These are phyloP conservation scores for Gila orcuttii DNA, from an alignment of 2,113 vertebrate genomes.

Conservation along the genomic window DNA sequence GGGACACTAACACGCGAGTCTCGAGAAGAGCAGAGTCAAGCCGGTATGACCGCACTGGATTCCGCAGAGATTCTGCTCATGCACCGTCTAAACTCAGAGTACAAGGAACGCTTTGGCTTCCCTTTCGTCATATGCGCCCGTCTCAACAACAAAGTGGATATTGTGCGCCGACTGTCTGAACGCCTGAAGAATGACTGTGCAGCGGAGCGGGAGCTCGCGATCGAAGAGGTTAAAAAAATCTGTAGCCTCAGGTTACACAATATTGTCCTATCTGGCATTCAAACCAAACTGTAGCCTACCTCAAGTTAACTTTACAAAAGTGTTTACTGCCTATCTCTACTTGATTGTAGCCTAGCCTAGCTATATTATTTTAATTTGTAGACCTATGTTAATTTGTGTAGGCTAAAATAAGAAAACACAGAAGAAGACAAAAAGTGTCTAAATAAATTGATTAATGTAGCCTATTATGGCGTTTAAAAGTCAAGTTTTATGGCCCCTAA, in stretches of 20 bases:
- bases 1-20: conserved; percentile 78
- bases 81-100: conserved; percentile 72
- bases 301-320: neutral
- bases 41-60: conserved; percentile 73
- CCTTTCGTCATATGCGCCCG: conserved; percentile 84
- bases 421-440: neutral
- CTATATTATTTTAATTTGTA: neutral
- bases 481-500: no score
- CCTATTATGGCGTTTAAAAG: no score
- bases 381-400: neutral
- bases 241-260: conserved; percentile 73
- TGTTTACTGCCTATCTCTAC: neutral
- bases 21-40: conserved; percentile 74
- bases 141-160: conserved; percentile 68
- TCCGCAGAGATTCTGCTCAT: conserved; percentile 63
- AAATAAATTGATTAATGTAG: neutral
- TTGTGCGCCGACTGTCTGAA: conserved; percentile 69
- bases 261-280: conserved; percentile 59
- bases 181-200: conserved; percentile 62
- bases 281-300: conserved; percentile 51
- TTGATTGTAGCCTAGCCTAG: neutral
- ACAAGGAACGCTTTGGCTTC: conserved; percentile 82
- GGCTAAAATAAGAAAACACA: neutral
- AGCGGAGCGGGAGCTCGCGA: conserved; percentile 71
- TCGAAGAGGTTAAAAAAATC: conserved; percentile 84